Percentiles rank a stretch among this genome's conserved stretches.
Conservation (phyloP, 2,888 invertebrate genomes). For the Fragum whitleyi region DNA sequence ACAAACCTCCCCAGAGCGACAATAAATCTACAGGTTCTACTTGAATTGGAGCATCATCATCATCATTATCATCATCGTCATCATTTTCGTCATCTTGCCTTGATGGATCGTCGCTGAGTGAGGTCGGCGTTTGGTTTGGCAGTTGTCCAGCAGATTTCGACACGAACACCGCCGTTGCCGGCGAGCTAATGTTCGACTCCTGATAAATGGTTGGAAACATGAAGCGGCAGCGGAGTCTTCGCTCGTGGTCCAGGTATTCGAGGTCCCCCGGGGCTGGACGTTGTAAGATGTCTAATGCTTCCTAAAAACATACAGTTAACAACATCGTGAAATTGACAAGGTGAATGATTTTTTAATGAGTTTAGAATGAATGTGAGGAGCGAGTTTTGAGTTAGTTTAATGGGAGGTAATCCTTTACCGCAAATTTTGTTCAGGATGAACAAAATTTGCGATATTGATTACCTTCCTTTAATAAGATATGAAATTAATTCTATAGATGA, state of each 20-base stretch:
- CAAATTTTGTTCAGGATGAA: too few relatives aligned
- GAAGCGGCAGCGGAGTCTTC: constrained; percentile 58
- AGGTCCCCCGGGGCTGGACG: constrained; percentile 61
- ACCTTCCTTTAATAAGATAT: too few relatives aligned
- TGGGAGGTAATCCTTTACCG: too few relatives aligned
- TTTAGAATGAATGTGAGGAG: too few relatives aligned
- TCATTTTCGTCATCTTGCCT: constrained; percentile 6
- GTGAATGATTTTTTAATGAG: too few relatives aligned
- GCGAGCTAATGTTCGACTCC: constrained; percentile 38
- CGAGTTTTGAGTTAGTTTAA: too few relatives aligned
- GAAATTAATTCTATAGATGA: too few relatives aligned
- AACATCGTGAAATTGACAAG: too few relatives aligned
- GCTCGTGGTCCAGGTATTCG: constrained; percentile 45
- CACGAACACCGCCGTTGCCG: constrained; percentile 46
- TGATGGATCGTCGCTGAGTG: not conserved
- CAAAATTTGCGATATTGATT: too few relatives aligned
- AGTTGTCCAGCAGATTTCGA: constrained; percentile 48
- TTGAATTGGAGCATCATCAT: constrained; percentile 8
- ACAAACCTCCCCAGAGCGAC: constrained; percentile 67
- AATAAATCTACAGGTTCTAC: constrained; percentile 55
- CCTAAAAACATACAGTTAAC: too few relatives aligned
- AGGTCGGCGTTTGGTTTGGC: constrained; percentile 7
- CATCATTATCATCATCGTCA: constrained; percentile 10
- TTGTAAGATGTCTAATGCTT: constrained; percentile 52
- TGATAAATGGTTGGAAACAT: constrained; percentile 67